Evolutionary conservation across 2,113 vertebrate genomes (phyloP).

Genomic region (Notothenia coriiceps): DNA sequence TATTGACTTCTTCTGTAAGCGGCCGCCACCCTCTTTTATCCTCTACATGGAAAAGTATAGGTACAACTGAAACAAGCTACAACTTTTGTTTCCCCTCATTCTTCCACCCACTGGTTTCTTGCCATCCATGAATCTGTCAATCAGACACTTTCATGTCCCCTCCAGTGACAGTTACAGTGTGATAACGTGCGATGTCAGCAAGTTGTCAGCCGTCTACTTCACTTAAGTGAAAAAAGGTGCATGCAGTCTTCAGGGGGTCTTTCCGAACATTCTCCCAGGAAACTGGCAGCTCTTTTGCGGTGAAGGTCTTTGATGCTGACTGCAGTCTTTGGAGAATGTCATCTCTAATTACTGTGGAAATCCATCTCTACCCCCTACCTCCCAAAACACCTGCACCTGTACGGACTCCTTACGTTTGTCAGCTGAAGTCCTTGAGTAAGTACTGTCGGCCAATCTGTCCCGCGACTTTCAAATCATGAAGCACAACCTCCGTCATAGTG

Average conservation of each 20-base stretch:
- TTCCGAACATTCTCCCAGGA: constrained; percentile 60
- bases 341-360: constrained; percentile 75
- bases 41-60: not conserved
- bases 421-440: constrained; percentile 39
- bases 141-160: constrained; percentile 46
- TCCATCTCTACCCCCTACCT: constrained; percentile 55
- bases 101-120: not conserved
- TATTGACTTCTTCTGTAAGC: not conserved
- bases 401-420: constrained; percentile 56
- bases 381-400: constrained; percentile 50
- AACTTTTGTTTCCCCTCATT: constrained; percentile 2
- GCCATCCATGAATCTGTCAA: constrained; percentile 4
- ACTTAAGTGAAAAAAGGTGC: constrained; percentile 17
- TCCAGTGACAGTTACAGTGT: constrained; percentile 38
- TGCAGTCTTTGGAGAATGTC: constrained; percentile 65
- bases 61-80: not conserved
- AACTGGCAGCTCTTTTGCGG: constrained; percentile 44
- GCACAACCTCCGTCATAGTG: not conserved
- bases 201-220: constrained; percentile 54
- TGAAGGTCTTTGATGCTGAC: constrained; percentile 65
- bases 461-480: constrained; percentile 1
- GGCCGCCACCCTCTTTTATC: not conserved
- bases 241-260: constrained; percentile 47
- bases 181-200: constrained; percentile 44
- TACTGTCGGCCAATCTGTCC: not conserved